Conservation (phyloP, 1,140 invertebrate species). For the Hyposmocoma kahamanoa region DNA sequence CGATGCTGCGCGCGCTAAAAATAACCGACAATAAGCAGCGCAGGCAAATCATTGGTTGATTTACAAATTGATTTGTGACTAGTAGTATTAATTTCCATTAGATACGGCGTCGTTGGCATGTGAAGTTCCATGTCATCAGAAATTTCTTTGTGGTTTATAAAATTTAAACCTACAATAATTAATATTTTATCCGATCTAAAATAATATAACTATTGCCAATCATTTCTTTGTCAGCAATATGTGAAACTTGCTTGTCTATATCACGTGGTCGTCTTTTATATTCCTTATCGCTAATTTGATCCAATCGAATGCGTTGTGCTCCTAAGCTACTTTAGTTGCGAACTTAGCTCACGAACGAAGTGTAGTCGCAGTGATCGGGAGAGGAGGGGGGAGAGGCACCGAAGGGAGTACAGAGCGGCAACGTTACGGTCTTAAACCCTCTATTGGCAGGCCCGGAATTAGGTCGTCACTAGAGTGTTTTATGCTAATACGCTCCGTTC, state of each 20-base stretch:
- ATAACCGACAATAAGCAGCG: too few relatives aligned
- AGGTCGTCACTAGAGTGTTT: too few relatives aligned
- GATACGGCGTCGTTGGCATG: too few relatives aligned
- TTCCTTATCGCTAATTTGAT: slow-evolving; percentile 48
- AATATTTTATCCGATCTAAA: too few relatives aligned
- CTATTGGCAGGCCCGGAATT: slow-evolving; percentile 26
- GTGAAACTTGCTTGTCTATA: slow-evolving; percentile 34
- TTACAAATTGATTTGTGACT: too few relatives aligned
- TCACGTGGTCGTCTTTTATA: slow-evolving; percentile 42
- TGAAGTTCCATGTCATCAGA: too few relatives aligned
- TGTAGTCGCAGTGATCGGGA: slow-evolving; percentile 37
- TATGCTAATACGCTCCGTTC: neutral
- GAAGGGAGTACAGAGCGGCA: slow-evolving; percentile 54
- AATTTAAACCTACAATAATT: too few relatives aligned
- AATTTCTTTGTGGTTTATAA: too few relatives aligned
- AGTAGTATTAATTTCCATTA: too few relatives aligned
- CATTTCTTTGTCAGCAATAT: slow-evolving; percentile 37
- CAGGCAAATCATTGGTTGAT: too few relatives aligned
- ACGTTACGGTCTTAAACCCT: slow-evolving; percentile 55
- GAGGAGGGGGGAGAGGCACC: slow-evolving; percentile 56
- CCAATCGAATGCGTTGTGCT: slow-evolving; percentile 40
- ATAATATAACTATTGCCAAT: too few relatives aligned
- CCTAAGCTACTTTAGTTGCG: slow-evolving; percentile 31
- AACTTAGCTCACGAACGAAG: slow-evolving; percentile 30
- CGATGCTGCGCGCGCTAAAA: too few relatives aligned